Evolutionary conservation across 2,113 vertebrate species (phyloP).

Genomic region (Apodemus speciosus): DNA sequence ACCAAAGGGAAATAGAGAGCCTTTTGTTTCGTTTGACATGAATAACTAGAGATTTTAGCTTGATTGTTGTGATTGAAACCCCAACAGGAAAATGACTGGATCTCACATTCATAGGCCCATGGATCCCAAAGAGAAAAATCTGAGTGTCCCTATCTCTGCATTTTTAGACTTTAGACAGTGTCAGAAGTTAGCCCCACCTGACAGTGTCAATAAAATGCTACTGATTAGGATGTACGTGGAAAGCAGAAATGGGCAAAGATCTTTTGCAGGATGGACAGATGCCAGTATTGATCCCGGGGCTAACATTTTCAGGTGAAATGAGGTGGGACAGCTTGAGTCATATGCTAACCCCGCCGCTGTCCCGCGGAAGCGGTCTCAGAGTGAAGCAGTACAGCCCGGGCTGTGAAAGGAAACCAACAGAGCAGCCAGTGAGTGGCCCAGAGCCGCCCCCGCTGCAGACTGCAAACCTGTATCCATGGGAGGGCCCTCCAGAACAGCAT

Average conservation of each 20-base stretch:
- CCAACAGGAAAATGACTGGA: neutral
- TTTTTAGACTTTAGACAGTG: constrained; percentile 66
- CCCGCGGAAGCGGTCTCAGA: neutral
- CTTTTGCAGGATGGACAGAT: constrained; percentile 56
- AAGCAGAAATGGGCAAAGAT: constrained; percentile 58
- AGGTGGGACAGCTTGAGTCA: constrained; percentile 57
- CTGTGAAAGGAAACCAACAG: neutral
- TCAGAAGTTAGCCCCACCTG: constrained; percentile 67
- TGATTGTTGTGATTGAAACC: constrained; percentile 10
- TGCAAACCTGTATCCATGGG: constrained; percentile 37
- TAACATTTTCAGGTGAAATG: neutral
- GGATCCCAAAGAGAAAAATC: constrained; percentile 16
- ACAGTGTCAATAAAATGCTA: constrained; percentile 70
- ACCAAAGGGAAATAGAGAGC: neutral
- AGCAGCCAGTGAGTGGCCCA: neutral
- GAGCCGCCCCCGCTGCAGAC: neutral
- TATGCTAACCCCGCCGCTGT: constrained; percentile 38
- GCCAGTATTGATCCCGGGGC: constrained; percentile 59
- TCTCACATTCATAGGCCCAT: neutral
- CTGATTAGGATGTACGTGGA: constrained; percentile 70
- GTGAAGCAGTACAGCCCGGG: constrained; percentile 21
- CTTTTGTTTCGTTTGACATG: constrained; percentile 32
- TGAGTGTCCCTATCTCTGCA: constrained; percentile 54
- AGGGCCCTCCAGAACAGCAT: constrained; percentile 54
- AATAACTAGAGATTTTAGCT: constrained; percentile 23